Conservation (phyloP, 2,888 invertebrate species). For the Chrysolina haemoptera region DNA sequence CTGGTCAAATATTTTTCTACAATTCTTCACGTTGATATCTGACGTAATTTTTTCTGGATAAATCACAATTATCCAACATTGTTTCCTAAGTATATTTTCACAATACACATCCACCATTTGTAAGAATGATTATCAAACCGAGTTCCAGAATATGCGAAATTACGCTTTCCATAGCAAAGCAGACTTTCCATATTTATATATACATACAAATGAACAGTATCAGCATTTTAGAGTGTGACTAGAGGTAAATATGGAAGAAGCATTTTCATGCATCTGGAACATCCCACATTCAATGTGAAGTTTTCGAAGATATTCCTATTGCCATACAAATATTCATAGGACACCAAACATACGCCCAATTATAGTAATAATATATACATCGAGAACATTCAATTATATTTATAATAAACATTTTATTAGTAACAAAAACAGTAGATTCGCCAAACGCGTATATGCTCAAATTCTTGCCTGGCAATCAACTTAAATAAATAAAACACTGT, state of each 20-base stretch:
- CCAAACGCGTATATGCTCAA: conserved; percentile 52
- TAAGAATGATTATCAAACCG: too few relatives aligned
- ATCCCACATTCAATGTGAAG: conserved; percentile 37
- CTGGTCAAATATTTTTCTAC: too few relatives aligned
- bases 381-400: conserved; percentile 49
- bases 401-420: conserved; percentile 57
- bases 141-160: conserved; percentile 23
- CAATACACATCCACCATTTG: background rate
- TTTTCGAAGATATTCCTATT: conserved; percentile 51
- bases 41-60: too few relatives aligned
- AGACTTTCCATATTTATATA: conserved; percentile 48
- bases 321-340: conserved; percentile 59
- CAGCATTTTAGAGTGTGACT: conserved; percentile 45
- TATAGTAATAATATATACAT: conserved; percentile 54
- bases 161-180: conserved; percentile 40
- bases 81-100: too few relatives aligned
- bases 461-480: conserved; percentile 60
- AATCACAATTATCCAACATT: too few relatives aligned
- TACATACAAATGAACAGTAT: conserved; percentile 36
- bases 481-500: conserved; percentile 54
- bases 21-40: too few relatives aligned
- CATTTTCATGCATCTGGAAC: conserved; percentile 50
- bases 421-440: conserved; percentile 56
- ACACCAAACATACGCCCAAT: conserved; percentile 44
- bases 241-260: conserved; percentile 56